Base-by-base conservation (phyloP, 2,888 invertebrate genomes). In the Nemapogon koenigi region DNA sequence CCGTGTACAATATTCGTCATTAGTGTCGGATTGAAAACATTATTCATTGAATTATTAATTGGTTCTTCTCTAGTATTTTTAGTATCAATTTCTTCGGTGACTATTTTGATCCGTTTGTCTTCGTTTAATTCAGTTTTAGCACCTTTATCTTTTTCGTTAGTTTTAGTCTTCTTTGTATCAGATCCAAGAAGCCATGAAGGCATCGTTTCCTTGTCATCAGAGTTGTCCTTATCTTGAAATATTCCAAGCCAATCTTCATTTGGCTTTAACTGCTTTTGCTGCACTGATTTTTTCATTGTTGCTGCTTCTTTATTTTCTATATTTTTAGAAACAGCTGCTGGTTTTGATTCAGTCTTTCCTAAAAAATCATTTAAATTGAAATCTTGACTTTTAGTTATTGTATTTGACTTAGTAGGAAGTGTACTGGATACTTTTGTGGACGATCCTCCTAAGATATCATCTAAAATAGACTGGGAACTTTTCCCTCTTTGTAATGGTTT, bases 391-490 rank as follows among this genome's bases (percentile, higher is more conserved):
- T 66, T 71, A 7, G 47, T 46, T 19, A 57, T 52, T 35, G 60
- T 62, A 3, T 49, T 40, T 4, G 64, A 57, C 43, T 54, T 53
- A 2, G 50, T 45, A n/a, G 40, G 37, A 48, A 56, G 58, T 40
- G 38, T 55, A 3, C 55, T 46, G 7, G 46, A 48, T 3, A 55
- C 45, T 55, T 71, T 71, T 29, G 51, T 52, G 3, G 68, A 55
- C 22, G 81, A 56, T 4, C 72, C 64, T 15, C 83, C 83, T 40
- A 84, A 59, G 43, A 83, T 81, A 54, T 84, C 83, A 36, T 81
- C 73, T 32, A 83, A 52, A 43, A 73, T 58, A n/a, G 70, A 73
- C 44, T 73, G 73, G 1, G 75, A 68, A 46, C 68, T 73, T 47
- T 67, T 76, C 1, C 66, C 65, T 46, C 61, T 72, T 37, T 70